Percentiles rank a stretch among this genome's conserved stretches.
These are phyloP conservation scores for Brachypterus glaber DNA, from an alignment of 2,888 invertebrate species.

Conservation along the genomic window DNA sequence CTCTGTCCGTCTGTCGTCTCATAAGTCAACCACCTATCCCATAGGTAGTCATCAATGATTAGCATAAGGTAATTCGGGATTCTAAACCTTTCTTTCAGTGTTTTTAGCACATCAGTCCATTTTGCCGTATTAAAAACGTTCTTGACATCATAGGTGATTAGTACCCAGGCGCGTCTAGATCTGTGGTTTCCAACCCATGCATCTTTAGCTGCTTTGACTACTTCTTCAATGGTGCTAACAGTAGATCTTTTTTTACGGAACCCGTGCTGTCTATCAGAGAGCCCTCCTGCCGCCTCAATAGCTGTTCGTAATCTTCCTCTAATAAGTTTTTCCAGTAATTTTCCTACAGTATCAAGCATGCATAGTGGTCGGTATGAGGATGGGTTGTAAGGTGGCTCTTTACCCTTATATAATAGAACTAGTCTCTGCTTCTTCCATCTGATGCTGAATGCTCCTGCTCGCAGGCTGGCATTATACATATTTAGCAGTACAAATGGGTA, in stretches of 20 bases:
- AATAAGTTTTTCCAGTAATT: constrained; percentile 7
- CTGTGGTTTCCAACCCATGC: too few relatives aligned
- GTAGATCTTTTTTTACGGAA: constrained; percentile 9
- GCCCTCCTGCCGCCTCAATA: constrained; percentile 3
- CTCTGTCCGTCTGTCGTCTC: too few relatives aligned
- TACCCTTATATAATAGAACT: not conserved
- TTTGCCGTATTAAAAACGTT: too few relatives aligned
- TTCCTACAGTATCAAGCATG: constrained; percentile 9
- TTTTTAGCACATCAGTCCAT: not conserved
- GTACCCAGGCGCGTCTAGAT: too few relatives aligned
- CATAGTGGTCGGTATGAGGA: constrained; percentile 9
- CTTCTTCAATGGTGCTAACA: too few relatives aligned
- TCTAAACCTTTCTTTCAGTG: too few relatives aligned
- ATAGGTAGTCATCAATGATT: too few relatives aligned
- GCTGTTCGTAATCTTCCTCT: constrained; percentile 7
- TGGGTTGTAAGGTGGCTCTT: not conserved
- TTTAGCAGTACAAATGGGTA: not conserved
- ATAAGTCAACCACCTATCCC: too few relatives aligned
- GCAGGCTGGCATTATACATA: not conserved
- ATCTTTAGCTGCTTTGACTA: too few relatives aligned
- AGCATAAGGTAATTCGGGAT: too few relatives aligned
- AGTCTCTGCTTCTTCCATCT: not conserved
- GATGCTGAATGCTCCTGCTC: not conserved
- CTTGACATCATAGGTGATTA: too few relatives aligned
- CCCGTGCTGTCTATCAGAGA: constrained; percentile 10